Evolutionary conservation across 2,797 vertebrate species (phyloP).

Genomic region (Myotis findleyi): DNA sequence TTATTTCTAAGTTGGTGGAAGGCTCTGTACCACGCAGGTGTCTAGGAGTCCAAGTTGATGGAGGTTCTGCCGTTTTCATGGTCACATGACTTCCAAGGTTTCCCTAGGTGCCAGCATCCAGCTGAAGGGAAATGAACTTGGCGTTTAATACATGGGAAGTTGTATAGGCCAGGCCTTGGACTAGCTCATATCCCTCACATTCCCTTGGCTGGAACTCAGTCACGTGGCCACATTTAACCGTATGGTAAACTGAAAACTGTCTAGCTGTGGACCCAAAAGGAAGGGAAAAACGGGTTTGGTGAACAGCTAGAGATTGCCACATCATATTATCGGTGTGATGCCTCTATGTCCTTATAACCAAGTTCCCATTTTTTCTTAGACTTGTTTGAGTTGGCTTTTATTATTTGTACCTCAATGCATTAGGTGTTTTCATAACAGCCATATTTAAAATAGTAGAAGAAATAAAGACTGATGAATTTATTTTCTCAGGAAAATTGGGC

Average conservation of each 20-base stretch:
- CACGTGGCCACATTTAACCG: not conserved
- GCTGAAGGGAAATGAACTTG: constrained; percentile 2
- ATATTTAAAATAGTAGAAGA: constrained; percentile 58
- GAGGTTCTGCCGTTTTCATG: constrained; percentile 23
- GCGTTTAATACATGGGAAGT: not conserved
- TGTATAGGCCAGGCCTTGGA: constrained; percentile 24
- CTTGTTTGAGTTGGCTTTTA: constrained; percentile 44
- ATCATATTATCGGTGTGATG: not conserved
- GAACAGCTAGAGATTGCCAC: not conserved
- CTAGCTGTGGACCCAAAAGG: not conserved
- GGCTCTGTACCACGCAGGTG: not conserved
- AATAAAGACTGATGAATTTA: constrained; percentile 54
- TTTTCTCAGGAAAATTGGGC: constrained; percentile 90
- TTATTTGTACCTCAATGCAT: constrained; percentile 30
- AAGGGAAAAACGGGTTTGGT: constrained; percentile 49
- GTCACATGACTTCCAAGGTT: not conserved
- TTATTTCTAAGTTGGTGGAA: constrained; percentile 25
- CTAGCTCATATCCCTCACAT: not conserved
- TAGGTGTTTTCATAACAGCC: not conserved
- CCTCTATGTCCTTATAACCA: not conserved
- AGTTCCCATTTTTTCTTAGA: constrained; percentile 43
- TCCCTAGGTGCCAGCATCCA: not conserved
- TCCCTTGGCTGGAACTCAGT: constrained; percentile 1
- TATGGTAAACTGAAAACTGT: constrained; percentile 29
- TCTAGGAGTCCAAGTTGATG: not conserved